Conservation (phyloP, 1,140 invertebrate genomes). For the Pseudoatta argentina region DNA sequence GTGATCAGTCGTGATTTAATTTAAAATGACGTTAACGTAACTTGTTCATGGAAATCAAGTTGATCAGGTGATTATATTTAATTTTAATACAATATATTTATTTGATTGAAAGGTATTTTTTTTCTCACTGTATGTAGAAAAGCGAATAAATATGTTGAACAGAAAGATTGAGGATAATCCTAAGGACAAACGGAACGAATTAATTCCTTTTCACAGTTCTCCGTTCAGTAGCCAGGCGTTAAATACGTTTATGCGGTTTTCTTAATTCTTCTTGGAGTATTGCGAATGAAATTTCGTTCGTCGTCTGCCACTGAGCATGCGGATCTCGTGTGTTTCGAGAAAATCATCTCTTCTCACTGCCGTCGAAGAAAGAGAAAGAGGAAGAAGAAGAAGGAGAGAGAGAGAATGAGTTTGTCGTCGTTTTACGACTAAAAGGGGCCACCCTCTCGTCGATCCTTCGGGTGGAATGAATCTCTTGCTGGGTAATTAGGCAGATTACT, state of each 20-base stretch:
- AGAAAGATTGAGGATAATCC: no score
- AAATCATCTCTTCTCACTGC: slow-evolving; percentile 40
- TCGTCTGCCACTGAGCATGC: not conserved
- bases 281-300: slow-evolving; percentile 42
- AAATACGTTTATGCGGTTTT: slow-evolving; percentile 33
- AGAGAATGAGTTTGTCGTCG: slow-evolving; percentile 48
- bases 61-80: no score
- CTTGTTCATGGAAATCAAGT: no score
- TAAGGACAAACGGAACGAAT: no score
- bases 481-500: slow-evolving; percentile 86
- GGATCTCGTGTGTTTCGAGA: slow-evolving; percentile 24
- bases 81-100: no score
- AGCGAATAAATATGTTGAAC: no score
- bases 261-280: slow-evolving; percentile 35
- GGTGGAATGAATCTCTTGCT: slow-evolving; percentile 83
- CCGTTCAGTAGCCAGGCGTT: not conserved
- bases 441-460: slow-evolving; percentile 71
- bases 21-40: no score
- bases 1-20: no score
- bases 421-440: slow-evolving; percentile 69
- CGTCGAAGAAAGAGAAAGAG: not conserved
- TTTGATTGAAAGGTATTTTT: no score
- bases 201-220: not conserved
- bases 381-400: not conserved
- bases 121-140: no score